Base-by-base conservation (phyloP, 2,888 invertebrate genomes). In the Lycaena phlaeas region DNA sequence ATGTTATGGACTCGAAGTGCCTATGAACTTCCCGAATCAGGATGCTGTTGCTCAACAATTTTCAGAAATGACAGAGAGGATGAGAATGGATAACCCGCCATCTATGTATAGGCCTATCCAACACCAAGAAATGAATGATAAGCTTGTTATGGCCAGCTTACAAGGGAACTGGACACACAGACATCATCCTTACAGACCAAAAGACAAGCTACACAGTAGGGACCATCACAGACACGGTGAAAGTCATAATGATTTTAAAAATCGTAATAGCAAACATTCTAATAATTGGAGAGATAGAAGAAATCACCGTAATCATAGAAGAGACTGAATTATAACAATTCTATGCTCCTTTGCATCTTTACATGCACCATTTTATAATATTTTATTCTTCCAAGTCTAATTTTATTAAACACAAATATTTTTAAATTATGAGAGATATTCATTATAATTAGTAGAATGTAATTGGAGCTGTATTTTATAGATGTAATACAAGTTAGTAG, bases 131-230 rank as follows among this genome's bases (percentile, higher is more conserved):
- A 45, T 54, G 18, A 58, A 56, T 47, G 72, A 79, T 43, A 67
- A 68, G 36, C 51, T 84, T 26, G 68, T 72, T 6, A 57, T 74
- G 44, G 81, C 82, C 6, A 85, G 85, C 46, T 67, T 85, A 50
- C 84, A 84, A 54, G 86, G 85, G 3, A 79, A 85, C 49, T 86
- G 85, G 85, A 60, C 71, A 2, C 73, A 81, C 40, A 62, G 84
- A 42, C 82, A 81, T 48, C 79, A 85, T 46, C 79, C 81, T 0
- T 79, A 79, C 42, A 65, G 69, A 30, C 36, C 63, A 1, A 68
- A 69, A 45, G 75, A 70, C 6, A 67, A 69, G 43, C 34, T 43
- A 5, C 61, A 64, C 14, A 59, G 49, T 37, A 48, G 50, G 46
- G 68, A 68, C 44, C 68, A 70, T 9, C 65, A 56, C 10, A 59